Conservation (phyloP, 1,140 invertebrate species). For the Catajapyx aquilonaris region DNA sequence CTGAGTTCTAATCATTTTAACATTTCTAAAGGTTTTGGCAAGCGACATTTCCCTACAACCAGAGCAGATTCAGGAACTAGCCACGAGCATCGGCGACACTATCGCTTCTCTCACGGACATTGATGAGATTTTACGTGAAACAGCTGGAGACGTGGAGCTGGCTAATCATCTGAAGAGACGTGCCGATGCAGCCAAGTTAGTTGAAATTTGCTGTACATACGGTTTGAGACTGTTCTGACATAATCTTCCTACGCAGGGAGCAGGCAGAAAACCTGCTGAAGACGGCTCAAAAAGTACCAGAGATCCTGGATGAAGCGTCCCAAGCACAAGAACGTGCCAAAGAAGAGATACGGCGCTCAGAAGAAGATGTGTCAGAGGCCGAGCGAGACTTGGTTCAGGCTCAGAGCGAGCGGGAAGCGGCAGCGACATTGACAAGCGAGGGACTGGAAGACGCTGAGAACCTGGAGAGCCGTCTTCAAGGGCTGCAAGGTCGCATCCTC, state of each 20-base stretch:
- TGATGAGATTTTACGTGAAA: slow-evolving; percentile 68
- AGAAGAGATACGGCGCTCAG: slow-evolving; percentile 54
- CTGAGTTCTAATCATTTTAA: slow-evolving; percentile 3
- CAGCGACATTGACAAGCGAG: too few species aligned
- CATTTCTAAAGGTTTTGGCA: slow-evolving; percentile 25
- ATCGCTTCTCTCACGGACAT: slow-evolving; percentile 72
- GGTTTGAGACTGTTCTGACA: too few species aligned
- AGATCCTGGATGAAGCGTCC: slow-evolving; percentile 40
- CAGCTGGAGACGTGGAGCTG: slow-evolving; percentile 45
- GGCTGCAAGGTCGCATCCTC: neutral
- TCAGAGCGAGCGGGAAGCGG: too few species aligned
- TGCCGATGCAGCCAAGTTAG: slow-evolving; percentile 54
- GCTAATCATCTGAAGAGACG: slow-evolving; percentile 51
- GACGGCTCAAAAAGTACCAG: slow-evolving; percentile 31
- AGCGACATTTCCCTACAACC: slow-evolving; percentile 58
- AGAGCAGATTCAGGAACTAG: slow-evolving; percentile 62
- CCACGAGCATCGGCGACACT: slow-evolving; percentile 61
- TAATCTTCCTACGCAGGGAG: slow-evolving; percentile 18
- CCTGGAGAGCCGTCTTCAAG: slow-evolving; percentile 1
- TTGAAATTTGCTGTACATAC: slow-evolving; percentile 3
- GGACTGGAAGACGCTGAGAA: too few species aligned
- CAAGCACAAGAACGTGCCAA: slow-evolving; percentile 55
- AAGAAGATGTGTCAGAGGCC: slow-evolving; percentile 50
- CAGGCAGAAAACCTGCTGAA: slow-evolving; percentile 29
- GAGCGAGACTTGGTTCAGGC: slow-evolving; percentile 45